Conservation (phyloP, 1,140 invertebrate genomes). For the Penaeus indicus region DNA sequence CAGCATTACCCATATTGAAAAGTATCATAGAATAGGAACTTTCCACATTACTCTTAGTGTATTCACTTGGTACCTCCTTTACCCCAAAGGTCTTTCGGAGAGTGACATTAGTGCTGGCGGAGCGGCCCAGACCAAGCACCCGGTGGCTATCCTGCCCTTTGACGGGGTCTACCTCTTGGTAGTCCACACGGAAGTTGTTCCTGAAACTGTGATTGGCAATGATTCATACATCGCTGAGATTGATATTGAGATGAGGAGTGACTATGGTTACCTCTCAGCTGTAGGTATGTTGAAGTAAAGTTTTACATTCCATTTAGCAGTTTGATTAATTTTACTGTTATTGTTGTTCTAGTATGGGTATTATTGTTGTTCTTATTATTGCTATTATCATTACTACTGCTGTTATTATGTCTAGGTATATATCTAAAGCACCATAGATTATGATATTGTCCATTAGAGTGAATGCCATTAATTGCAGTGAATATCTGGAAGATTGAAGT, state of each 20-base stretch:
- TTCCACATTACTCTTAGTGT: no score
- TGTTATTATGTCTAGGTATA: background rate
- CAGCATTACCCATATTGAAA: no score
- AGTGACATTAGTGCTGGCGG: constrained; percentile 66
- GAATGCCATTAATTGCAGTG: no score
- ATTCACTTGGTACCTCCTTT: no score
- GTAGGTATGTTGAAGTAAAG: constrained; percentile 78
- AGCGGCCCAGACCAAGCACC: constrained; percentile 66
- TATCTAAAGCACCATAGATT: no score
- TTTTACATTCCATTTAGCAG: constrained; percentile 74
- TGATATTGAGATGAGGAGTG: constrained; percentile 77
- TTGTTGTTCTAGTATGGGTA: no score
- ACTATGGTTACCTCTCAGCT: constrained; percentile 81
- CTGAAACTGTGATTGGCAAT: constrained; percentile 6
- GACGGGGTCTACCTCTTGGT: constrained; percentile 73
- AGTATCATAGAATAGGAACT: no score
- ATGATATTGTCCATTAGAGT: no score
- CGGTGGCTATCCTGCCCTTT: constrained; percentile 31
- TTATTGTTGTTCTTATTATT: constrained; percentile 26
- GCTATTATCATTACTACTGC: background rate
- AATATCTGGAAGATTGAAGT: no score
- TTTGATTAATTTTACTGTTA: constrained; percentile 20
- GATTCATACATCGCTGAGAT: constrained; percentile 73
- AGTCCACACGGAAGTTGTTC: constrained; percentile 68
- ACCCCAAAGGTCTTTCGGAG: constrained; percentile 23